These are phyloP conservation scores for Rhinichthys osculus DNA, from an alignment of 2,797 vertebrate species.

Conservation along the genomic window DNA sequence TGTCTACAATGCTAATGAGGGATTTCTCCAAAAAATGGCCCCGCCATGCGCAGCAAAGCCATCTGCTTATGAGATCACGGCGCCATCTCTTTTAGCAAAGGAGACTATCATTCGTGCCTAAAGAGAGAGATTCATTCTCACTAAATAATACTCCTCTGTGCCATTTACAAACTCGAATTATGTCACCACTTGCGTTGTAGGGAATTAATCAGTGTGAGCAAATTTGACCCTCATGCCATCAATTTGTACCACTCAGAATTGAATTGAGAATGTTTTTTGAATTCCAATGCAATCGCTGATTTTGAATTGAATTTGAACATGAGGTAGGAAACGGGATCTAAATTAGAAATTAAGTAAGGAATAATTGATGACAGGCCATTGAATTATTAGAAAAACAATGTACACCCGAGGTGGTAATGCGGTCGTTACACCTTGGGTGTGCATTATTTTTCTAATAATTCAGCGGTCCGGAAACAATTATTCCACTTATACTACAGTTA, in stretches of 20 bases:
- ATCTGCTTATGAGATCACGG: constrained; percentile 44
- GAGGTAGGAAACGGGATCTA: not conserved
- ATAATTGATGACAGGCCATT: too few relatives aligned
- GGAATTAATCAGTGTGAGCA: constrained; percentile 2
- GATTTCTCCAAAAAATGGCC: constrained; percentile 46
- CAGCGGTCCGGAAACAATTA: too few relatives aligned
- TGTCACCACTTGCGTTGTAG: not conserved
- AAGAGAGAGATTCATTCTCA: constrained; percentile 30
- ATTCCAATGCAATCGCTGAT: not conserved
- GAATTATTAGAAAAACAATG: too few relatives aligned
- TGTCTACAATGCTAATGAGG: constrained; percentile 34
- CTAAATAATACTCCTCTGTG: constrained; percentile 41
- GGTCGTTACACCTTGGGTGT: too few relatives aligned
- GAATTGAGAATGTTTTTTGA: not conserved
- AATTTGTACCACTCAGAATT: not conserved
- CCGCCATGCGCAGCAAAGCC: constrained; percentile 39
- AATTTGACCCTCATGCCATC: not conserved
- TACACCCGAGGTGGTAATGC: too few relatives aligned
- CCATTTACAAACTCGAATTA: constrained; percentile 35
- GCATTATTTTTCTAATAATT: too few relatives aligned
- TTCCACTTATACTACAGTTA: too few relatives aligned
- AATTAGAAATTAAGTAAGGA: too few relatives aligned
- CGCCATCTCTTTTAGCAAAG: not conserved
- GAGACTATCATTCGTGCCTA: constrained; percentile 31
- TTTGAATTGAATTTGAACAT: not conserved